These are phyloP conservation scores for Conops quadrifasciatus DNA, from an alignment of 2,888 invertebrate genomes.

Conservation along the genomic window DNA sequence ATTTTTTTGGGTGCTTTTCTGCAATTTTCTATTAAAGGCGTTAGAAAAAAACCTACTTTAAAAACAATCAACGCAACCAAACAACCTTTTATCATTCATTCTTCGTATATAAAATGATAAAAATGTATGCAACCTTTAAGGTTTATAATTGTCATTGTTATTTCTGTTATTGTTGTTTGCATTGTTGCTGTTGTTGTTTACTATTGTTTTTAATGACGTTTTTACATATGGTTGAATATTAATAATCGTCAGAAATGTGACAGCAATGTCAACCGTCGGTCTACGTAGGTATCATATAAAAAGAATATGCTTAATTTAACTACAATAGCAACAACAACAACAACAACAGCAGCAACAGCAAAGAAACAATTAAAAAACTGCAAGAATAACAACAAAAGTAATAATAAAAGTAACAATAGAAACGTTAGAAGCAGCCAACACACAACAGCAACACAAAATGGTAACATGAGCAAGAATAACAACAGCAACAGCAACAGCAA, in stretches of 20 bases:
- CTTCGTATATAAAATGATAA: constrained; percentile 12
- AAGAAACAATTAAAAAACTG: not conserved
- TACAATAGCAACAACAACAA: not conserved
- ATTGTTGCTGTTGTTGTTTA: constrained; percentile 6
- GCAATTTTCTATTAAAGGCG: too few relatives aligned
- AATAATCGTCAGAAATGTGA: not conserved
- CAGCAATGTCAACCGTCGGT: not conserved
- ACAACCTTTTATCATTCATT: too few relatives aligned
- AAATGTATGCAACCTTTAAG: too few relatives aligned
- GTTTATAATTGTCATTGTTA: constrained; percentile 13
- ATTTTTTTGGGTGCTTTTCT: constrained; percentile 1
- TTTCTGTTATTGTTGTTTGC: not conserved
- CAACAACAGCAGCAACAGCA: constrained; percentile 17
- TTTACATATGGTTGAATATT: not conserved
- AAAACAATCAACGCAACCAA: too few relatives aligned
- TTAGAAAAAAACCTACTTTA: too few relatives aligned
- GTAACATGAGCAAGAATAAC: not conserved
- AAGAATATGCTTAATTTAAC: not conserved
- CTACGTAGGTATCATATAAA: too few relatives aligned
- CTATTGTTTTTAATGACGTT: not conserved
- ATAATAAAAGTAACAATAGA: constrained; percentile 6
- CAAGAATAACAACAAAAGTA: constrained; percentile 15
- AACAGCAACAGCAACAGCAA: constrained; percentile 1
- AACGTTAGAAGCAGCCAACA: not conserved
- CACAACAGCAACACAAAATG: not conserved